These are phyloP conservation scores for Hiodon alosoides DNA, from an alignment of 2,113 vertebrate genomes.

Conservation along the genomic window DNA sequence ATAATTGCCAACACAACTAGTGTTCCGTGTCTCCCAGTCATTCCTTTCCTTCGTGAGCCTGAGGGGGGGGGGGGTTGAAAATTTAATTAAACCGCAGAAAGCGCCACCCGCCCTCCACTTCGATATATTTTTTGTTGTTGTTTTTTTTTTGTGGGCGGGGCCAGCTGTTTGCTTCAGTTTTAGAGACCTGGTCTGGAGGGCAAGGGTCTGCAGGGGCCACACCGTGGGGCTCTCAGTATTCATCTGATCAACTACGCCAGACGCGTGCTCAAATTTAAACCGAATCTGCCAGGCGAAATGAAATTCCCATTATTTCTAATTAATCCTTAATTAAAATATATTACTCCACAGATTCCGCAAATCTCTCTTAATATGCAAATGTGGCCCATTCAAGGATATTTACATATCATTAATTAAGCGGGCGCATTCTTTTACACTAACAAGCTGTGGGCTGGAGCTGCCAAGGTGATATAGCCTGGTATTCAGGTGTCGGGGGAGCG, in stretches of 20 bases:
- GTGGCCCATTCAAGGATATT: slow-evolving; percentile 89
- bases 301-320: slow-evolving; percentile 98
- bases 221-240: slow-evolving; percentile 49
- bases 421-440: slow-evolving; percentile 88
- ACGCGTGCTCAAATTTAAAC: slow-evolving; percentile 74
- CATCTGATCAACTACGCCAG: slow-evolving; percentile 68
- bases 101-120: slow-evolving; percentile 44
- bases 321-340: slow-evolving; percentile 99
- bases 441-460: slow-evolving; percentile 82
- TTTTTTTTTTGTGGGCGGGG: slow-evolving; percentile 33
- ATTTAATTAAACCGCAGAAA: slow-evolving; percentile 57
- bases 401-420: slow-evolving; percentile 97
- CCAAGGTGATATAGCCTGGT: slow-evolving; percentile 72
- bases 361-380: slow-evolving; percentile 97
- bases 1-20: slow-evolving; percentile 98
- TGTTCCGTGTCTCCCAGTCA: slow-evolving; percentile 93
- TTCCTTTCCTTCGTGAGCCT: slow-evolving; percentile 83
- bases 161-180: slow-evolving; percentile 15
- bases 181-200: slow-evolving; percentile 7
- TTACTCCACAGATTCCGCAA: slow-evolving; percentile 88
- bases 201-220: slow-evolving; percentile 22
- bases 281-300: slow-evolving; percentile 92
- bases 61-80: slow-evolving; percentile 50
- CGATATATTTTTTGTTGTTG: slow-evolving; percentile 37
- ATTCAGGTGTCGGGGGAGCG: slow-evolving; percentile 21